phyloP scores from a whole-genome alignment of 2,113 vertebrate species.

The Cyphotilapia sp. region DNA sequence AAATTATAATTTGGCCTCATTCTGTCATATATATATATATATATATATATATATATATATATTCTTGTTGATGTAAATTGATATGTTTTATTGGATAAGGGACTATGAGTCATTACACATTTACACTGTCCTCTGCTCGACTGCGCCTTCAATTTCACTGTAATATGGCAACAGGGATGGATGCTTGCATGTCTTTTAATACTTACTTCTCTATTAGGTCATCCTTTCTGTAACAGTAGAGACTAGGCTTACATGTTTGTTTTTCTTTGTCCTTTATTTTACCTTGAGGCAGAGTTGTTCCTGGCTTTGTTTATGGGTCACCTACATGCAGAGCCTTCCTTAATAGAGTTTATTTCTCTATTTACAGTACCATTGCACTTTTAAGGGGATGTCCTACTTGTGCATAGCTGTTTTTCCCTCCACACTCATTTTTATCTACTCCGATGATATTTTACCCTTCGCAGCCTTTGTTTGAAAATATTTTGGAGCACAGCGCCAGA shows the following conservation, averaged over 20 bases:
- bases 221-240: not conserved
- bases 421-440: not conserved
- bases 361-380: constrained; percentile 45
- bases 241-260: constrained; percentile 1
- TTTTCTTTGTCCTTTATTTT: constrained; percentile 45
- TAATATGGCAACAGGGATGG: not conserved
- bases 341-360: constrained; percentile 38
- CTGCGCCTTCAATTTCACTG: not conserved
- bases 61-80: not conserved
- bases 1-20: not conserved
- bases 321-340: constrained; percentile 39
- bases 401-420: not conserved
- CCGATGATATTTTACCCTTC: not conserved
- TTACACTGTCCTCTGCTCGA: not conserved
- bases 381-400: constrained; percentile 42
- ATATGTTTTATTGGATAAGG: not conserved
- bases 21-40: fast-evolving
- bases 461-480: constrained; percentile 6
- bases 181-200: not conserved
- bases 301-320: constrained; percentile 56
- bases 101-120: not conserved
- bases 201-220: not conserved
- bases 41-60: not conserved
- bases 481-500: not conserved
- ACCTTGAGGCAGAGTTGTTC: constrained; percentile 44